These are phyloP conservation scores for Druon quercuslanigerum DNA, from an alignment of 1,140 invertebrate genomes.

Conservation along the genomic window DNA sequence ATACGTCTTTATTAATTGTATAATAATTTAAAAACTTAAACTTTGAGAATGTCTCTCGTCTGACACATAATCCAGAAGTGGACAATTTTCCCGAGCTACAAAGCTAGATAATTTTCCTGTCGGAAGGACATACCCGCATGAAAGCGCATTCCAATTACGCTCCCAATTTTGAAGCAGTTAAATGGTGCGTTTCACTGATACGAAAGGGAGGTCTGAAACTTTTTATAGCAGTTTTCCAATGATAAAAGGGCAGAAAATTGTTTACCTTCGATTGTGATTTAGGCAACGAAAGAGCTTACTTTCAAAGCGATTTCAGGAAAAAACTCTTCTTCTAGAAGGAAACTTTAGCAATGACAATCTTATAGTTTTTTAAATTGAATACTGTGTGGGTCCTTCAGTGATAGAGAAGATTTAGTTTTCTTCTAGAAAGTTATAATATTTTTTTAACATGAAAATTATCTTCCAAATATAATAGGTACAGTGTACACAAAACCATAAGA, in stretches of 20 bases:
- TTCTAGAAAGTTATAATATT: too few species aligned
- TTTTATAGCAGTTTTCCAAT: conserved; percentile 1
- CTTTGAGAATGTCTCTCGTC: too few species aligned
- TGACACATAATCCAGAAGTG: neutral
- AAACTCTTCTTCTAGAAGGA: neutral
- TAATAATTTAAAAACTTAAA: too few species aligned
- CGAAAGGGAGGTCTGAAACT: conserved; percentile 16
- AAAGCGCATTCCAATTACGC: conserved; percentile 21
- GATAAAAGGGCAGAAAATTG: conserved; percentile 21
- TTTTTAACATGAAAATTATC: too few species aligned
- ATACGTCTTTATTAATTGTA: too few species aligned
- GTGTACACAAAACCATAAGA: too few species aligned
- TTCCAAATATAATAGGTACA: too few species aligned
- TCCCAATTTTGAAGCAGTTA: conserved; percentile 16
- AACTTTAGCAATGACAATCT: neutral
- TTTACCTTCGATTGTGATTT: neutral
- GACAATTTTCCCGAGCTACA: neutral
- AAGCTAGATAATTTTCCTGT: conserved; percentile 24
- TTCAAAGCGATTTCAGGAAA: neutral
- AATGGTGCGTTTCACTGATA: conserved; percentile 10
- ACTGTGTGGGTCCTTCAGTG: too few species aligned
- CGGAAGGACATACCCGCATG: conserved; percentile 10
- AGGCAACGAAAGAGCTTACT: neutral
- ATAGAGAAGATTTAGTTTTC: too few species aligned
- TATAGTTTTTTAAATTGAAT: too few species aligned